These are phyloP conservation scores for Mus spicilegus DNA, from an alignment of 2,113 vertebrate species.

Conservation along the genomic window DNA sequence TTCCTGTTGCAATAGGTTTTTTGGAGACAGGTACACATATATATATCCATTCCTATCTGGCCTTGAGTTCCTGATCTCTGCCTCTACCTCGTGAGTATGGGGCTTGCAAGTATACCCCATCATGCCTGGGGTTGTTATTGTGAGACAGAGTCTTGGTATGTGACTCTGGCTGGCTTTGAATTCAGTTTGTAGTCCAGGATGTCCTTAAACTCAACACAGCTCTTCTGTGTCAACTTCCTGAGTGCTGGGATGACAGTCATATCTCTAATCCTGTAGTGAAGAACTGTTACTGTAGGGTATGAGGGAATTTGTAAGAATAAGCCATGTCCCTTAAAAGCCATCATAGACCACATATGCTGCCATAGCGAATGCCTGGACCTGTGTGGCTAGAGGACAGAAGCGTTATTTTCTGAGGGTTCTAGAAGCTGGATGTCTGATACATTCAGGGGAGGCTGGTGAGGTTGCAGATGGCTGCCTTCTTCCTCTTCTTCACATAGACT, in stretches of 20 bases:
- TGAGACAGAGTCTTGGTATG: not conserved
- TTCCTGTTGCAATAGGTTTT: not conserved
- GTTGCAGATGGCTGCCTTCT: not conserved
- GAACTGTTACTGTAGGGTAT: not conserved
- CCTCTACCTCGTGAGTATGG: not conserved
- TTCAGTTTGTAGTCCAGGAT: not conserved
- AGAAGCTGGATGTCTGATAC: constrained; percentile 1
- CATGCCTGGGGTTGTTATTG: not conserved
- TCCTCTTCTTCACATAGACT: not conserved
- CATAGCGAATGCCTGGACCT: constrained; percentile 18
- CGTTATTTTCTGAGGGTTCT: constrained; percentile 40
- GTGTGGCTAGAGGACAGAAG: constrained; percentile 9
- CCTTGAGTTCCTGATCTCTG: not conserved
- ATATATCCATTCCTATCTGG: not conserved
- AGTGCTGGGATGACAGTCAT: not conserved
- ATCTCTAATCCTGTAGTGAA: not conserved
- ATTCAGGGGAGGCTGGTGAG: not conserved
- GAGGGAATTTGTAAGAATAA: not conserved
- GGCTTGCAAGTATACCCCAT: not conserved
- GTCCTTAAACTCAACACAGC: not conserved
- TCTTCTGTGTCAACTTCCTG: not conserved
- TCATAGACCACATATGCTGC: not conserved
- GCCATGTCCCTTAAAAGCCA: not conserved
- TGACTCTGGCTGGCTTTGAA: not conserved
- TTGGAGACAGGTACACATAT: not conserved